Evolutionary conservation across 2,797 vertebrate genomes (phyloP).

Genomic region (Holocentrus rufus): DNA sequence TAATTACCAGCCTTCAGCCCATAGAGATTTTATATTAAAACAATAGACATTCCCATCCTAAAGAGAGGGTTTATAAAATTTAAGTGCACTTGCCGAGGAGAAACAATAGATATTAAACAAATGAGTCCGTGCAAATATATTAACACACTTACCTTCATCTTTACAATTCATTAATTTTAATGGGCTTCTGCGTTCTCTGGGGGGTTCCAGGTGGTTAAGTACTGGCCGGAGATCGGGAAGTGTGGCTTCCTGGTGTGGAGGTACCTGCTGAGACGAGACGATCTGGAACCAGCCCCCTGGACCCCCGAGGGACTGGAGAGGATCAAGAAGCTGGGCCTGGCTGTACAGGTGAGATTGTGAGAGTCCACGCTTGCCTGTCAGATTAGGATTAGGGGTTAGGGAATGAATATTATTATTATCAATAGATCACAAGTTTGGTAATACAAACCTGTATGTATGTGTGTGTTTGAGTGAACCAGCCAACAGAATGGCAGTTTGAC

Average conservation of each 20-base stretch:
- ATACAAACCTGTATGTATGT: too few relatives aligned
- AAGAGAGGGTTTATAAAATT: too few relatives aligned
- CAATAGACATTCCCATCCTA: background rate
- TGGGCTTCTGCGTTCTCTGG: background rate
- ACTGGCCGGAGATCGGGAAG: slow-evolving; percentile 99
- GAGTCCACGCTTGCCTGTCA: background rate
- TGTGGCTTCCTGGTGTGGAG: slow-evolving; percentile 99
- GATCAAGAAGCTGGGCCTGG: slow-evolving; percentile 91
- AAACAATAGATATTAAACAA: background rate
- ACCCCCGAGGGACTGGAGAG: slow-evolving; percentile 94
- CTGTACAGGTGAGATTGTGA: slow-evolving; percentile 88
- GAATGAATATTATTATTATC: too few relatives aligned
- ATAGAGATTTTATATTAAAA: background rate
- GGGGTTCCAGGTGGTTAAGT: slow-evolving; percentile 92
- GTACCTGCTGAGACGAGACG: slow-evolving; percentile 95
- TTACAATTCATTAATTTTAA: background rate
- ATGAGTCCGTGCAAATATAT: background rate
- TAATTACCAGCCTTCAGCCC: background rate
- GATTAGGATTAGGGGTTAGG: too few relatives aligned
- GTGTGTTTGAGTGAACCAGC: background rate
- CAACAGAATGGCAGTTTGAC: too few relatives aligned
- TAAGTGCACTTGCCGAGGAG: background rate
- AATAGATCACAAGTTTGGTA: too few relatives aligned
- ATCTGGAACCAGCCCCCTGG: slow-evolving; percentile 96
- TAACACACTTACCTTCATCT: background rate